Percentiles rank a stretch among this genome's conserved stretches.
Conservation (phyloP, 2,888 invertebrate species). For the Diachrysia chrysitis region DNA sequence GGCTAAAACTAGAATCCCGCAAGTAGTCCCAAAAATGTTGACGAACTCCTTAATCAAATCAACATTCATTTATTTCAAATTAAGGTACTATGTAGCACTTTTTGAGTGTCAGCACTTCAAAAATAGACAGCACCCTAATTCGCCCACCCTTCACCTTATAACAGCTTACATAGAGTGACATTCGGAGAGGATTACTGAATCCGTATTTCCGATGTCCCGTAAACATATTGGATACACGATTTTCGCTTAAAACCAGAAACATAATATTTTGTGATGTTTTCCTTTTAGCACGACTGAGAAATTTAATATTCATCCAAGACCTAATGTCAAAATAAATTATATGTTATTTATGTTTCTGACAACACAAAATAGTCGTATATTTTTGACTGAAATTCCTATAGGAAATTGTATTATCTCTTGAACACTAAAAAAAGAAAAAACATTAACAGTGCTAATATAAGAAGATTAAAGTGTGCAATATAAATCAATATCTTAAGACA, state of each 20-base stretch:
- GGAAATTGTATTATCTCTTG: background rate
- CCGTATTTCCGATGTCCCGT: background rate
- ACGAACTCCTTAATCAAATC: too few species aligned
- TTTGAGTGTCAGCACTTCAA: too few species aligned
- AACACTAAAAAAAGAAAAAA: background rate
- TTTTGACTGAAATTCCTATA: background rate
- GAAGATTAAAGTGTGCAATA: background rate
- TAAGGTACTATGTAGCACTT: too few species aligned
- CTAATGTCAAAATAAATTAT: constrained; percentile 18
- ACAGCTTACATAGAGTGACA: constrained; percentile 20
- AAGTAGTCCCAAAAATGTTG: constrained; percentile 23
- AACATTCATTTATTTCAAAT: too few species aligned
- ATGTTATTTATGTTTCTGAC: background rate
- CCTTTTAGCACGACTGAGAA: constrained; percentile 10
- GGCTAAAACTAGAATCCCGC: constrained; percentile 11
- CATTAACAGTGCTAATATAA: background rate
- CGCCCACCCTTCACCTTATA: too few species aligned
- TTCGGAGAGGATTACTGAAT: constrained; percentile 26
- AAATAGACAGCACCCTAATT: too few species aligned
- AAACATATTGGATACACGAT: constrained; percentile 15
- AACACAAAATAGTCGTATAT: background rate
- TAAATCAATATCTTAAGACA: too few species aligned
- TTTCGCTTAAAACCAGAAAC: constrained; percentile 9
- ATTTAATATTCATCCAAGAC: background rate
- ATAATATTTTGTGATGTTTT: constrained; percentile 12